Percentiles rank a stretch among this genome's conserved stretches.
Conservation (phyloP, 1,140 invertebrate species). For the Rhynchophorus ferrugineus region DNA sequence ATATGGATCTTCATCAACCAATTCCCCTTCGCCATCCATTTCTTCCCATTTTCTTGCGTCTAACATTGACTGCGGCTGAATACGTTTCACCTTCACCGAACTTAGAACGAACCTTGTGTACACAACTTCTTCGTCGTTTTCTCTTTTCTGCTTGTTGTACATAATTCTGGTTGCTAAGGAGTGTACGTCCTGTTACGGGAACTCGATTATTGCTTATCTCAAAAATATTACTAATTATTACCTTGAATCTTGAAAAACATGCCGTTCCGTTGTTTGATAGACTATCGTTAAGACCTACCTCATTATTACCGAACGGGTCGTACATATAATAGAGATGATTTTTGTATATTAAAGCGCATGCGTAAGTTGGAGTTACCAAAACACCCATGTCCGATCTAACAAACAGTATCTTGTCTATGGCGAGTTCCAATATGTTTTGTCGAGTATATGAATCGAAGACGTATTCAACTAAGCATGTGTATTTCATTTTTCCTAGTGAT, state of each 20-base stretch:
- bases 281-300: slow-evolving; percentile 44
- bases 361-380: slow-evolving; percentile 45
- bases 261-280: slow-evolving; percentile 39
- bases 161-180: slow-evolving; percentile 37
- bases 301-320: slow-evolving; percentile 43
- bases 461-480: slow-evolving; percentile 30
- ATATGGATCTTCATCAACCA: neutral
- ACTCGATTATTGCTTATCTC: slow-evolving; percentile 29
- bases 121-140: slow-evolving; percentile 27
- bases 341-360: slow-evolving; percentile 45
- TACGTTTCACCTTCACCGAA: slow-evolving; percentile 24
- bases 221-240: slow-evolving; percentile 31
- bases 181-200: slow-evolving; percentile 11
- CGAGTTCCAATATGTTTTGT: slow-evolving; percentile 27
- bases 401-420: slow-evolving; percentile 34
- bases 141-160: slow-evolving; percentile 36
- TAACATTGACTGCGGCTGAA: slow-evolving; percentile 22
- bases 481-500: slow-evolving; percentile 31
- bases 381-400: slow-evolving; percentile 43
- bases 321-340: slow-evolving; percentile 46
- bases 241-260: slow-evolving; percentile 43
- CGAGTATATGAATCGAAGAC: slow-evolving; percentile 29
- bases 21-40: too few species aligned
- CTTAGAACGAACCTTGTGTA: slow-evolving; percentile 35
- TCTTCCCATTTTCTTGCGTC: too few species aligned